These are phyloP conservation scores for Diacarnus erythraeanus DNA, from an alignment of 37 sponge, comb jelly and placozoan genomes.

Conservation along the genomic window DNA sequence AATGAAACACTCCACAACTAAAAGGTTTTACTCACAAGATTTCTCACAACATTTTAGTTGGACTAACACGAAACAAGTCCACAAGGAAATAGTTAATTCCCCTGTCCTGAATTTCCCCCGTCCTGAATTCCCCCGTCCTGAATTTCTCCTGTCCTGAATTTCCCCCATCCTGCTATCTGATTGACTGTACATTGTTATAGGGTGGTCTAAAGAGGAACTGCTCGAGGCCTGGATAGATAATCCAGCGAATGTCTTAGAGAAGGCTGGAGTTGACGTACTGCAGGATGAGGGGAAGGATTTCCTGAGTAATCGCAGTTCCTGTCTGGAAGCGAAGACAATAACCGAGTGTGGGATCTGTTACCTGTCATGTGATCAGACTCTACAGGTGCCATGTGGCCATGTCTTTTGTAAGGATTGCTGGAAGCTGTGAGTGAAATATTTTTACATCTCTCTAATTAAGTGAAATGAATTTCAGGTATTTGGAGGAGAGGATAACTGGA, in stretches of 20 bases:
- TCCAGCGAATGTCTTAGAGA: conserved; percentile 62
- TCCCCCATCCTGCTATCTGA: neutral
- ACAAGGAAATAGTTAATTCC: too few relatives aligned
- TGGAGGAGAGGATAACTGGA: conserved; percentile 60
- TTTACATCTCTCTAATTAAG: neutral
- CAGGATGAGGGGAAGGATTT: conserved; percentile 13
- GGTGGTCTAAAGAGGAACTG: conserved; percentile 81
- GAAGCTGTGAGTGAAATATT: conserved; percentile 50
- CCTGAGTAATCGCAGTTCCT: neutral
- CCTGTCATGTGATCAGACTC: neutral
- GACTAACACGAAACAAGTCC: too few relatives aligned
- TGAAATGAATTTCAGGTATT: conserved; percentile 29
- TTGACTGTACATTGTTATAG: conserved; percentile 28
- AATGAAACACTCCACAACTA: too few relatives aligned
- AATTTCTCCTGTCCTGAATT: too few relatives aligned
- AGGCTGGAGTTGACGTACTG: conserved; percentile 68
- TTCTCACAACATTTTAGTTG: too few relatives aligned
- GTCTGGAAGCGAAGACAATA: neutral
- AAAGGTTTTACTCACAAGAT: too few relatives aligned
- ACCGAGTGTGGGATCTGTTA: conserved; percentile 68
- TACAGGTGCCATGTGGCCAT: conserved; percentile 65
- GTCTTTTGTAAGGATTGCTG: conserved; percentile 82
- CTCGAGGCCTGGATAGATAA: conserved; percentile 82
- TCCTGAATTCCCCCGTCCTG: too few relatives aligned
- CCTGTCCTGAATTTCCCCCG: neutral